Percentiles rank a stretch among this genome's conserved stretches.
Evolutionary conservation across 2,888 invertebrate genomes (phyloP).

Genomic region (Eudasyphora cyanicolor): DNA sequence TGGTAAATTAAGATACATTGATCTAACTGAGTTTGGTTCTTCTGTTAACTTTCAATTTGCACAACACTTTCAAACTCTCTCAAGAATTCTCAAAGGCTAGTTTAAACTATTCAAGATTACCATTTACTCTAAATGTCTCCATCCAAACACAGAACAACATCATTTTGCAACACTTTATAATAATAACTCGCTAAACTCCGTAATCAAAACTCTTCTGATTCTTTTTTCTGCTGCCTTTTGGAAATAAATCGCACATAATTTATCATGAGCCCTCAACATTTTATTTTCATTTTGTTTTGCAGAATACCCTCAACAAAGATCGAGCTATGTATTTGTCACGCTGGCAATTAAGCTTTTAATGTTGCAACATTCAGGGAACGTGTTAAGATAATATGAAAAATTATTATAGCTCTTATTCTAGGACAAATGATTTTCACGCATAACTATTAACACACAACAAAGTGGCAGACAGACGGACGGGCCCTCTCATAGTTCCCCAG

Average conservation of each 20-base stretch:
- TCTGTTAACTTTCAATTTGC: no score
- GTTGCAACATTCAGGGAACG: slow-evolving; percentile 42
- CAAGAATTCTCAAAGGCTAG: no score
- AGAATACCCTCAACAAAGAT: slow-evolving; percentile 20
- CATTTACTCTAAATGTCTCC: no score
- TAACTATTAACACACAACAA: neutral
- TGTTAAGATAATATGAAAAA: slow-evolving; percentile 61
- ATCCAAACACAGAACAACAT: neutral
- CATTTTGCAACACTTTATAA: neutral
- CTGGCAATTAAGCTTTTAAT: slow-evolving; percentile 59
- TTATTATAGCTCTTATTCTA: slow-evolving; percentile 51
- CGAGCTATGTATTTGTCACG: slow-evolving; percentile 54
- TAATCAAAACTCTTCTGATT: neutral
- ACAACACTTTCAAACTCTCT: no score
- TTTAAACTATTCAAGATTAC: no score
- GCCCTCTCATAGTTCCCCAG: no score
- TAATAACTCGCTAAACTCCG: neutral
- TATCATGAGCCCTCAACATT: slow-evolving; percentile 45
- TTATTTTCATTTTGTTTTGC: neutral
- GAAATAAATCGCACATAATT: slow-evolving; percentile 61
- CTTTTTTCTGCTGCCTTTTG: neutral
- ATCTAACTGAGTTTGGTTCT: no score
- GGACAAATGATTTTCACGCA: slow-evolving; percentile 62
- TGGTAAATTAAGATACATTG: no score
- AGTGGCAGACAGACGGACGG: no score